phyloP scores from a whole-genome alignment of 2,113 vertebrate species.

The Nyctereutes procyonoides region DNA sequence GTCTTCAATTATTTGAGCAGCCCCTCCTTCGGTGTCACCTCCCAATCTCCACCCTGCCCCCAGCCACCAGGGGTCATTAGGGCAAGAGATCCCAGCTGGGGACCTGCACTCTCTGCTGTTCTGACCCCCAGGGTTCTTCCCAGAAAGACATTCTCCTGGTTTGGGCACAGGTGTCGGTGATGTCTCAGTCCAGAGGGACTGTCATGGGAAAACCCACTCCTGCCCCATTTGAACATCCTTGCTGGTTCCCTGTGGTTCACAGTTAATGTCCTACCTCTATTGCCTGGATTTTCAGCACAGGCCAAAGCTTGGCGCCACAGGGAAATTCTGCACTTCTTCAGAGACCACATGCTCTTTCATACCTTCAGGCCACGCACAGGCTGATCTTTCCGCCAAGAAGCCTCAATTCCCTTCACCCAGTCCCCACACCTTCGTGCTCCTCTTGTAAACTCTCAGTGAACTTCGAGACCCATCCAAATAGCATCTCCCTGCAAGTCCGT shows the following conservation, averaged over 20 bases:
- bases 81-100: neutral
- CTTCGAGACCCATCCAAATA: neutral
- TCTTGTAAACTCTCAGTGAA: neutral
- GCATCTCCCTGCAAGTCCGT: neutral
- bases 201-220: neutral
- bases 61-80: no score
- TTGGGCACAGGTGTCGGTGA: neutral
- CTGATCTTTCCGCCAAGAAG: neutral
- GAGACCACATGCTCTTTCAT: neutral
- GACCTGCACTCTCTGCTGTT: neutral
- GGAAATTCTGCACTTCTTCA: neutral
- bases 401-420: neutral
- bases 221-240: neutral
- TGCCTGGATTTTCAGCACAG: neutral
- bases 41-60: neutral
- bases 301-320: neutral
- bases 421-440: neutral
- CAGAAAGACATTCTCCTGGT: neutral
- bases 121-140: neutral
- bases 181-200: neutral
- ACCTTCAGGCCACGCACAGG: fast-evolving
- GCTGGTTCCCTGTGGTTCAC: neutral
- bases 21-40: neutral
- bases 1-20: neutral
- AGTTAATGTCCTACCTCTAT: neutral